Base-by-base conservation (phyloP, 1,140 invertebrate genomes). In the Asbolus verrucosus region DNA sequence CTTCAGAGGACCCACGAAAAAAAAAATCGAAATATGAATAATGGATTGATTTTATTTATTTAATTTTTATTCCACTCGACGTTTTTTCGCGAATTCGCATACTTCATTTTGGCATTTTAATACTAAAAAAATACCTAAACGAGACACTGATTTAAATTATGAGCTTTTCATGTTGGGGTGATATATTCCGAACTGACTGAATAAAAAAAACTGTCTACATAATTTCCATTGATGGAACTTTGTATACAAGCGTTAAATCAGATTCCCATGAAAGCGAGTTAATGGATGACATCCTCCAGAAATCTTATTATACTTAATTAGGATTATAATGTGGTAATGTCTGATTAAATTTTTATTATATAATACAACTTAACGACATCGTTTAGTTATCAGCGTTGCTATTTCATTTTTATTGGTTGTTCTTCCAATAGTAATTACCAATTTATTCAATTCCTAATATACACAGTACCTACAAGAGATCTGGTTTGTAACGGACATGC, bases 51-150 rank as follows among this genome's bases (percentile, higher is more conserved):
- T 36, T 8, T 36, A 6, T 36, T 36, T 36, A 6, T 6, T n/a
- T 6, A 6, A 6, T 36, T 36, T 36, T 6, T 36, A 36, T 36
- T 6, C 5, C 11, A 36, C 11, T 36, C 33, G 33, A 11, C n/a
- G 33, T 36, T 36, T 36, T 36, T 36, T n/a, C 33, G 11, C 33
- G 5, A 36, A 36, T 36, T 36, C 33, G 11, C 33, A 36, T 36
- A 36, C 33, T 36, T 36, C 33, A 36, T 36, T 36, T 36, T 36
- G 33, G 33, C 33, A 36, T 36, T 36, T 36, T 36, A 36, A 36
- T 36, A 36, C 33, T 36, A 6, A n/a, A 36, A 36, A 36, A 36
- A 36, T n/a, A 6, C 2, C 33, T 36, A 36, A 36, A 36, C 33
- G 5, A 36, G 33, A 36, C 33, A 11, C 2, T 8, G 6, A 3